These are phyloP conservation scores for Germaria angustata DNA, from an alignment of 2,888 invertebrate species.

Conservation along the genomic window DNA sequence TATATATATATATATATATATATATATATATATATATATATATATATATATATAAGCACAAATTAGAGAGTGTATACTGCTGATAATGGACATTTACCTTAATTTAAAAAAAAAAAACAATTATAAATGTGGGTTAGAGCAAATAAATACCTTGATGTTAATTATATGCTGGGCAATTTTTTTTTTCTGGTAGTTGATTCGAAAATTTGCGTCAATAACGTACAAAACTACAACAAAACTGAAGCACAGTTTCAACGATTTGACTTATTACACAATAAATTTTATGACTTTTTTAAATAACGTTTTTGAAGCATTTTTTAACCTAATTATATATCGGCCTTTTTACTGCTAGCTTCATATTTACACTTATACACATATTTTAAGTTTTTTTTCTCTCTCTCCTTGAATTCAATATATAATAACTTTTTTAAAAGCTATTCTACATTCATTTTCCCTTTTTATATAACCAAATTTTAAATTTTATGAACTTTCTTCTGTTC, in stretches of 20 bases:
- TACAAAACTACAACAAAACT: background rate
- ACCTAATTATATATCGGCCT: background rate
- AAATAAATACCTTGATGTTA: slow-evolving; percentile 40
- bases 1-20: too few relatives aligned
- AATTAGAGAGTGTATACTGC: slow-evolving; percentile 33
- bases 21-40: too few relatives aligned
- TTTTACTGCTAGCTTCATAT: background rate
- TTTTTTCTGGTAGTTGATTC: slow-evolving; percentile 36
- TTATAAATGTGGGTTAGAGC: slow-evolving; percentile 65
- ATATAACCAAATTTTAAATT: background rate
- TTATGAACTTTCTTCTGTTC: background rate
- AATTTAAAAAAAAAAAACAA: slow-evolving; percentile 50
- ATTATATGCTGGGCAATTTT: background rate
- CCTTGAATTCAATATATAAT: too few relatives aligned
- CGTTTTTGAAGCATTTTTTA: background rate
- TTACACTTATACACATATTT: slow-evolving; percentile 42
- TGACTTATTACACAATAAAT: slow-evolving; percentile 50
- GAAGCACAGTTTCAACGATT: slow-evolving; percentile 23
- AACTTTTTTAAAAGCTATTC: too few relatives aligned
- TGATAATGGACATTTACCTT: too few relatives aligned
- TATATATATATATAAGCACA: slow-evolving; percentile 24
- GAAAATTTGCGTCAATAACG: slow-evolving; percentile 39
- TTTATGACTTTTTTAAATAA: background rate
- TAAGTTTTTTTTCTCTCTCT: background rate
- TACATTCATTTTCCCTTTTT: background rate